Evolutionary conservation across 1,140 invertebrate genomes (phyloP), one percentile per base, ranked within the genome.

Genomic region (Saccostrea glomerata): DNA sequence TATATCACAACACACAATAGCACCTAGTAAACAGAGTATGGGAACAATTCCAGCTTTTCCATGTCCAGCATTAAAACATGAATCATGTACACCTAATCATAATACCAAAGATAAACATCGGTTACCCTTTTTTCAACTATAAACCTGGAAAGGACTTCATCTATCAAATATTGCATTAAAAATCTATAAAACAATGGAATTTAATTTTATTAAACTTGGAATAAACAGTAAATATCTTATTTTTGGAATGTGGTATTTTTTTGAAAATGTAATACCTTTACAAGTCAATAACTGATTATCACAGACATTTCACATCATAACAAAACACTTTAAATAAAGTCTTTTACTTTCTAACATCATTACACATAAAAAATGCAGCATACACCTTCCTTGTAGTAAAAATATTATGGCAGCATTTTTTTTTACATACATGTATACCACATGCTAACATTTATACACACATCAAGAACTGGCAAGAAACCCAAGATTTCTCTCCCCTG

Each of bases 331-430:
- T 23, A 30, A 77, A 77, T 30, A 73, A 77, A 77, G 25, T 77
- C 70, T 77, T 12, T 77, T 36, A 77, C 70, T 77, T 36, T 25
- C 70, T 77, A 77, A 77, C 70, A 77, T 77, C 25, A 77, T 36
- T 25, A 77, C 5, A 77, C 23, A 23, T 30, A 25, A 73, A 47
- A 47, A 47, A 47, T 47, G 25, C 66, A 73, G 25, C n/a, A 73
- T 13, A 73, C 17, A 0, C 11, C 70, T 77, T 13, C 25, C 25
- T 77, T 77, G 70, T 77, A 30, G 5, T 36, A 77, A 77, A 77
- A 77, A 77, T 77, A 77, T 77, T 77, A 77, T 77, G 70, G 70
- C 70, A 77, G 70, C 23, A 77, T 77, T 30, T 77, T 36, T 77
- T 77, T 77, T 77, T 77, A 77, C 47, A 73, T 7, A 77, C 47